Conservation (phyloP, 2,113 vertebrate genomes). For the Sinocyclocheilus anshuiensis region DNA sequence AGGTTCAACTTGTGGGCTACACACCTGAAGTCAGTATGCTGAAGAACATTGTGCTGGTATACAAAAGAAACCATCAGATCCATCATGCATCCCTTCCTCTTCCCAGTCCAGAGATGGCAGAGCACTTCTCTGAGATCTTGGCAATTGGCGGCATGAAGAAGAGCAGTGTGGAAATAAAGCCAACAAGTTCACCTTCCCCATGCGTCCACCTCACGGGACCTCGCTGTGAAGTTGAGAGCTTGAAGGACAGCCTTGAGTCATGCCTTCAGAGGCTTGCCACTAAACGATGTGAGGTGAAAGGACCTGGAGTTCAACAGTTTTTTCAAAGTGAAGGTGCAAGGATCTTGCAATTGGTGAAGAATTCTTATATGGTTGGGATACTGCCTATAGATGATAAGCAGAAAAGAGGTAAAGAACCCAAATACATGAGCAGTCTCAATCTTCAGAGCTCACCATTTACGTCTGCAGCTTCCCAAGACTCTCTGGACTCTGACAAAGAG, state of each 20-base stretch:
- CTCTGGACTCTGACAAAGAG: no score
- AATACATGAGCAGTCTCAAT: no score
- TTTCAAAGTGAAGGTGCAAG: no score
- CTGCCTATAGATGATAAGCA: no score
- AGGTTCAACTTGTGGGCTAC: constrained; percentile 63
- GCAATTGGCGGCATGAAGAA: constrained; percentile 47
- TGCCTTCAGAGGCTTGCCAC: constrained; percentile 43
- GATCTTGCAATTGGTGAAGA: no score
- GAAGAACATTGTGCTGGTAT: constrained; percentile 56
- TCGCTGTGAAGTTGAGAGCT: constrained; percentile 41
- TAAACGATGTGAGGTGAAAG: background rate
- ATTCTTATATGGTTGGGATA: no score
- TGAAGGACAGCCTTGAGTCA: constrained; percentile 9
- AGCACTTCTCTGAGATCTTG: constrained; percentile 59
- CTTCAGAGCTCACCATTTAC: no score
- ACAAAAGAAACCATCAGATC: constrained; percentile 54
- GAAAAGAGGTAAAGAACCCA: no score
- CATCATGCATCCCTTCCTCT: constrained; percentile 53
- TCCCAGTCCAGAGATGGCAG: constrained; percentile 54
- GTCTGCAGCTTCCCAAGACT: no score
- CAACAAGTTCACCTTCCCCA: constrained; percentile 39
- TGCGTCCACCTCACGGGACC: constrained; percentile 64
- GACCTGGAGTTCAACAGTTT: no score
- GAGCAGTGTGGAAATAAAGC: constrained; percentile 44
- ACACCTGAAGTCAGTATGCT: constrained; percentile 58